phyloP scores from a whole-genome alignment of 2,888 invertebrate genomes.

The Morinoia aosen region DNA sequence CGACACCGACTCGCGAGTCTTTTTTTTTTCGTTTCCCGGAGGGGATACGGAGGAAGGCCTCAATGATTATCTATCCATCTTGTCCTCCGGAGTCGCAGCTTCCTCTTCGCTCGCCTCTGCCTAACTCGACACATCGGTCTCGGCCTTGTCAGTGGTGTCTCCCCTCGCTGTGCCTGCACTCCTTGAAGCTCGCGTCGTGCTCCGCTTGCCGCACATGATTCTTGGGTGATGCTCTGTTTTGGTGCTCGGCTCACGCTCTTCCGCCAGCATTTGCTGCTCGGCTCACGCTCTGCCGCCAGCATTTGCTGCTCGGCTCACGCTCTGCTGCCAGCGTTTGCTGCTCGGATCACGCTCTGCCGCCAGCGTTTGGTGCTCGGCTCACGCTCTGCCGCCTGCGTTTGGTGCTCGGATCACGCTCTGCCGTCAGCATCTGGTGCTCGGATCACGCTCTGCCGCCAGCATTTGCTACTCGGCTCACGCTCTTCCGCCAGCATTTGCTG shows the following conservation, averaged over 20 bases:
- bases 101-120: background rate
- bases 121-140: slow-evolving; percentile 1
- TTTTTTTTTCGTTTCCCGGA: background rate
- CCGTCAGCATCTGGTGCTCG: background rate
- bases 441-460: background rate
- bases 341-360: background rate
- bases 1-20: slow-evolving; percentile 20
- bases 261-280: background rate
- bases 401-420: background rate
- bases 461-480: too few species aligned
- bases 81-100: background rate
- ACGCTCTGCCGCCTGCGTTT: background rate
- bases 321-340: background rate
- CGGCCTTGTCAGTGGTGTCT: background rate
- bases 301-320: background rate
- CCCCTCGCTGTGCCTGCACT: background rate
- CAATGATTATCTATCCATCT: slow-evolving; percentile 50
- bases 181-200: background rate
- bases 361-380: background rate
- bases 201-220: background rate
- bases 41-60: slow-evolving; percentile 34
- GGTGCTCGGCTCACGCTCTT: background rate
- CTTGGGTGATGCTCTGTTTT: background rate
- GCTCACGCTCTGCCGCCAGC: background rate
- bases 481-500: too few species aligned